These are phyloP conservation scores for Mesitornis unicolor DNA, from an alignment of 2,113 vertebrate species.

Conservation along the genomic window DNA sequence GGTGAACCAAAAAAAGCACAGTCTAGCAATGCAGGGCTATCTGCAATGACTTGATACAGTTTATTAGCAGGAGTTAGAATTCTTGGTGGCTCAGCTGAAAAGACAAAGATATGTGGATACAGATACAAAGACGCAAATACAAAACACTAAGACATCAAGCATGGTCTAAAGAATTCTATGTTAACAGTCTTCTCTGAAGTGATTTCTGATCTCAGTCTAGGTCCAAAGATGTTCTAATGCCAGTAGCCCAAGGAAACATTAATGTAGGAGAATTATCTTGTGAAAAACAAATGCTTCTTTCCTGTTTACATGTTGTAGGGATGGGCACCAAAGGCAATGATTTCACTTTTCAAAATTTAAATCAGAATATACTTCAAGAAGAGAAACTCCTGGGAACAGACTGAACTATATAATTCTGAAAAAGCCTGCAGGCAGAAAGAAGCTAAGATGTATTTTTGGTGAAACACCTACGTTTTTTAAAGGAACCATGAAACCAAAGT, in stretches of 20 bases:
- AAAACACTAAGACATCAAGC: neutral
- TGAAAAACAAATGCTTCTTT: neutral
- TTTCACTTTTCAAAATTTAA: neutral
- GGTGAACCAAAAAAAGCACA: conserved; percentile 93
- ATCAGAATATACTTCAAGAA: neutral
- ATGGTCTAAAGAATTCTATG: neutral
- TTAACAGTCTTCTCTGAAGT: neutral
- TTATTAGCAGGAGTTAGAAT: conserved; percentile 85
- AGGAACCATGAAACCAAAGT: neutral
- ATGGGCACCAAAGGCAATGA: neutral
- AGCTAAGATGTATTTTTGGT: neutral
- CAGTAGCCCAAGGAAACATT: neutral
- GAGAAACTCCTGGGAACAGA: neutral
- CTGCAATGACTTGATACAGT: conserved; percentile 89
- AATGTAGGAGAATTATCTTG: neutral
- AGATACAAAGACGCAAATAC: neutral
- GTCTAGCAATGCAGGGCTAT: conserved; percentile 83
- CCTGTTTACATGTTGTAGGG: neutral
- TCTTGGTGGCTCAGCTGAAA: conserved; percentile 90
- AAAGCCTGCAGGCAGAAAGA: neutral
- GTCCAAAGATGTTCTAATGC: neutral
- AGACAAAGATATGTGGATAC: neutral
- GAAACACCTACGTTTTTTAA: neutral
- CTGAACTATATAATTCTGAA: neutral
- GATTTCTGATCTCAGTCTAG: neutral